Evolutionary conservation across 2,888 invertebrate genomes (phyloP).

Genomic region (Miltochrista miniata): DNA sequence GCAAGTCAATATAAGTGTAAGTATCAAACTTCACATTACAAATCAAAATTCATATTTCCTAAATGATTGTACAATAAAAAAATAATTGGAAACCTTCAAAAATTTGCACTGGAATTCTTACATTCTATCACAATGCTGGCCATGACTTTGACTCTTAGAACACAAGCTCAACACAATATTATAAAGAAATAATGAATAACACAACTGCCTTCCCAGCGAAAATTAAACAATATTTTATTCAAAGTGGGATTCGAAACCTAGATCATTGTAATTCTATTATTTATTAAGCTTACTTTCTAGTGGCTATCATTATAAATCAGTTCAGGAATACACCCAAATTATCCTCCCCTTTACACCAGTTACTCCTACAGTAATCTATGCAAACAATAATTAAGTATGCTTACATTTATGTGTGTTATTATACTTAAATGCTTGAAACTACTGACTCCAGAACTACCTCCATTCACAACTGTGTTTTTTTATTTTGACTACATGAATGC

Average conservation of each 20-base stretch:
- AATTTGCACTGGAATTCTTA: constrained; percentile 9
- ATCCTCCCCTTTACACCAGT: constrained; percentile 37
- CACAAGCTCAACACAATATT: not conserved
- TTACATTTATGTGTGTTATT: constrained; percentile 11
- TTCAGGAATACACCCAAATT: constrained; percentile 62
- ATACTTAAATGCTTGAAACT: constrained; percentile 34
- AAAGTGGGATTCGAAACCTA: constrained; percentile 48
- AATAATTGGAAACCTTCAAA: constrained; percentile 12
- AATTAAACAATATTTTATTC: constrained; percentile 27
- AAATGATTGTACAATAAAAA: constrained; percentile 8
- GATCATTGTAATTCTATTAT: constrained; percentile 48
- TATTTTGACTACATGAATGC: constrained; percentile 27
- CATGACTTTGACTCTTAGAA: too few species aligned
- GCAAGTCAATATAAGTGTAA: too few species aligned
- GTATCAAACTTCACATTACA: too few species aligned
- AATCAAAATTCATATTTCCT: too few species aligned
- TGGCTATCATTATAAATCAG: constrained; percentile 68
- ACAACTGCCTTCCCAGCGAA: constrained; percentile 48
- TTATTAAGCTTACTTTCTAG: constrained; percentile 72
- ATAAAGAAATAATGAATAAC: constrained; percentile 11
- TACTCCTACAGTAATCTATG: constrained; percentile 38
- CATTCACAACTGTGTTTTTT: not conserved
- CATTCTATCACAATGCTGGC: constrained; percentile 8
- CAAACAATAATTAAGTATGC: constrained; percentile 5
- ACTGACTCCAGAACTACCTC: not conserved